phyloP scores from a whole-genome alignment of 1,140 invertebrate genomes.

The Ptiloglossa arizonensis region DNA sequence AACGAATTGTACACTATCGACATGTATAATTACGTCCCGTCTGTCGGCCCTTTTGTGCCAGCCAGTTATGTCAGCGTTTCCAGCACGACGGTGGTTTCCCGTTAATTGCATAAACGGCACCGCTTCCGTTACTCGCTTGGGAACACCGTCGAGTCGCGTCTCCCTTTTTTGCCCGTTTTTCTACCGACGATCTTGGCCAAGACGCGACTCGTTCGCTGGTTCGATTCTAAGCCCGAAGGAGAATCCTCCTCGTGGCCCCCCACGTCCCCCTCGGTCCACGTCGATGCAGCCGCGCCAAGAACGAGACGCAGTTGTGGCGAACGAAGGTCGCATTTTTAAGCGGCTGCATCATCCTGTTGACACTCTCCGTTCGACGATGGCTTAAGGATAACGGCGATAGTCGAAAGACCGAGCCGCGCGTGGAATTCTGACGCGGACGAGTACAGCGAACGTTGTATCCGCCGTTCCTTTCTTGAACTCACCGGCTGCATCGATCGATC shows the following conservation, averaged over 20 bases:
- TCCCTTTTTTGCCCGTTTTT: neutral
- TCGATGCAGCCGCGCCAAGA: neutral
- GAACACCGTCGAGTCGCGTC: neutral
- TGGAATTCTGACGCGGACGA: slow-evolving; percentile 20
- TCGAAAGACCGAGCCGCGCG: slow-evolving; percentile 37
- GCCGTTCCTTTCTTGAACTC: neutral
- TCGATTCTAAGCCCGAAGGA: neutral
- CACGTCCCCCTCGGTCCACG: neutral
- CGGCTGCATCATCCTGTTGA: slow-evolving; percentile 70
- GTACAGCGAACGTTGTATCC: neutral
- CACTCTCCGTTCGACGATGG: slow-evolving; percentile 58
- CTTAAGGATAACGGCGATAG: slow-evolving; percentile 56
- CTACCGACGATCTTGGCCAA: neutral
- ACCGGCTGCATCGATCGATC: neutral
- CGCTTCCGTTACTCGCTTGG: slow-evolving; percentile 16
- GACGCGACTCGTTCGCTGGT: slow-evolving; percentile 3
- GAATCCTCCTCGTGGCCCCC: no score
- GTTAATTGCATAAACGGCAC: slow-evolving; percentile 22
- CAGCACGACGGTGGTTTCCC: slow-evolving; percentile 23
- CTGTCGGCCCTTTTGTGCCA: slow-evolving; percentile 2
- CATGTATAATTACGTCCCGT: slow-evolving; percentile 6
- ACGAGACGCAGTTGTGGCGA: slow-evolving; percentile 56
- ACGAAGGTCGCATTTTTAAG: slow-evolving; percentile 73
- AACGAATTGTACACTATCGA: slow-evolving; percentile 23
- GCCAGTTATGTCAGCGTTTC: slow-evolving; percentile 20